A percentile compares a stretch with the other conserved stretches of the same genome.
These are phyloP conservation scores for Mungos mungo DNA, from an alignment of 2,113 vertebrate species.

Conservation along the genomic window DNA sequence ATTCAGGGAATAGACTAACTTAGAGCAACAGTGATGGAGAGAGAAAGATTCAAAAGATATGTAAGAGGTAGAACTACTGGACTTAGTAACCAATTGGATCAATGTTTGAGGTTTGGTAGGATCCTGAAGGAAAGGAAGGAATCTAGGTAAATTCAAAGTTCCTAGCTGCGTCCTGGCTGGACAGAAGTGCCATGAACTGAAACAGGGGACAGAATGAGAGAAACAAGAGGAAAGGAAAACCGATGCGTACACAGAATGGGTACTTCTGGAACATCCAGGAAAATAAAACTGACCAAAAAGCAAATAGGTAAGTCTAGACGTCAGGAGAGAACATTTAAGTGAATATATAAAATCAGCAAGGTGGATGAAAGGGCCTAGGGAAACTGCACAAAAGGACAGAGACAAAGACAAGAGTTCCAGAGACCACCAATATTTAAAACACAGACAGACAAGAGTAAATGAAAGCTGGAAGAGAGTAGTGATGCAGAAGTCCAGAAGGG, in stretches of 20 bases:
- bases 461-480: background rate
- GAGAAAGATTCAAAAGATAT: background rate
- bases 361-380: background rate
- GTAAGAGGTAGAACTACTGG: background rate
- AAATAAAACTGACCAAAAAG: background rate
- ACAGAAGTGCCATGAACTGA: background rate
- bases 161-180: background rate
- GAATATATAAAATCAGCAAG: constrained; percentile 1
- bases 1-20: background rate
- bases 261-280: background rate
- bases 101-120: background rate
- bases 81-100: background rate
- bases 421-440: background rate
- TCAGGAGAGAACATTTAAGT: background rate
- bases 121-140: background rate
- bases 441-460: background rate
- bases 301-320: background rate
- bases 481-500: background rate
- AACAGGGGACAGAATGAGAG: background rate
- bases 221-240: background rate
- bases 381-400: background rate
- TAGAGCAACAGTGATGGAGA: background rate
- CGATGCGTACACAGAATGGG: background rate
- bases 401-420: background rate
- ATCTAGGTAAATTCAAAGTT: background rate